Evolutionary conservation across 2,888 invertebrate species (phyloP).

Genomic region (Drosophila birchii): DNA sequence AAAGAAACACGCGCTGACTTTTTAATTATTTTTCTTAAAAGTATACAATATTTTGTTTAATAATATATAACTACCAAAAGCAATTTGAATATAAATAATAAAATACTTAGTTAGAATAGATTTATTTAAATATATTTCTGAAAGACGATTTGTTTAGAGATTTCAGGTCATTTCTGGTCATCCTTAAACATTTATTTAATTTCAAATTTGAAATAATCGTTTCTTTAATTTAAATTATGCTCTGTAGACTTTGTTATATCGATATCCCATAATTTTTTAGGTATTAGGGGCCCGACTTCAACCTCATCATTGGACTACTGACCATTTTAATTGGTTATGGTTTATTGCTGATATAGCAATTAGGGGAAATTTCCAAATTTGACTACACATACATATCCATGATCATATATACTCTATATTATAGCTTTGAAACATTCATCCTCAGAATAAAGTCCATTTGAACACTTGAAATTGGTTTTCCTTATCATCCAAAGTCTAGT

Average conservation of each 20-base stretch:
- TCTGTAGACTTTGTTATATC: background rate
- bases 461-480: conserved; percentile 13
- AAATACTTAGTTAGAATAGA: background rate
- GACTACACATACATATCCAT: background rate
- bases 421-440: conserved; percentile 12
- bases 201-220: background rate
- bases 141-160: background rate
- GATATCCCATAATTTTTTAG: no score
- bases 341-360: conserved; percentile 23
- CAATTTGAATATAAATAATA: background rate
- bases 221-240: background rate
- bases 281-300: background rate
- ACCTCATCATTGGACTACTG: conserved; percentile 5
- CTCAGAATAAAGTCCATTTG: conserved; percentile 34
- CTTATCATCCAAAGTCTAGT: conserved; percentile 19
- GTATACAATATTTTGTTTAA: background rate
- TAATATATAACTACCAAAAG: background rate
- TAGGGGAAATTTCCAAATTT: conserved; percentile 8
- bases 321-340: background rate
- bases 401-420: background rate
- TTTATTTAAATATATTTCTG: background rate
- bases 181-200: background rate
- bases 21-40: background rate
- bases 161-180: background rate
- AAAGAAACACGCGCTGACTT: no score